phyloP scores from a whole-genome alignment of 2,113 vertebrate genomes.

The Rhynchopsitta pachyrhyncha region DNA sequence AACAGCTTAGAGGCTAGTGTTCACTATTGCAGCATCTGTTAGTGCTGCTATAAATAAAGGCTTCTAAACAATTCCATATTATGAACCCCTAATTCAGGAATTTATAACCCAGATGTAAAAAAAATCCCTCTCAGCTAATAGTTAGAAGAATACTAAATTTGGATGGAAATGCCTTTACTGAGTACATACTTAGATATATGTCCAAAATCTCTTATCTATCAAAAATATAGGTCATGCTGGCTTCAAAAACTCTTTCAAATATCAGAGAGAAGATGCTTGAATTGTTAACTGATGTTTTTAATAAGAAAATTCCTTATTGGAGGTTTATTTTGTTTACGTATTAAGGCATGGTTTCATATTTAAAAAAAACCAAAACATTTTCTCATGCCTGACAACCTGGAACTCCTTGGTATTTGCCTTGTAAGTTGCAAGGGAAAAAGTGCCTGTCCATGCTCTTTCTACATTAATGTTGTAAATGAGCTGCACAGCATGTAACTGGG shows the following conservation, averaged over 20 bases:
- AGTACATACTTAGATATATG: background rate
- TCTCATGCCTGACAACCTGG: background rate
- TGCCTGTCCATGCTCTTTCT: background rate
- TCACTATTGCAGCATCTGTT: conserved; percentile 27
- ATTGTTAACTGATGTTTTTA: background rate
- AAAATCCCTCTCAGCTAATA: background rate
- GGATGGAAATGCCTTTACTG: background rate
- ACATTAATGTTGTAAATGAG: background rate
- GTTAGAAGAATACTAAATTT: background rate
- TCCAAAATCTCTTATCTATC: background rate
- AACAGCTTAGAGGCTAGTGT: background rate
- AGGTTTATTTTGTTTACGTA: background rate
- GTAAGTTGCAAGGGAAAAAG: background rate
- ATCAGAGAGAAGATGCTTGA: background rate
- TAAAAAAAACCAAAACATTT: background rate
- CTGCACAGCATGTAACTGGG: background rate
- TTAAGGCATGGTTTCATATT: background rate
- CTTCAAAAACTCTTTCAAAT: background rate
- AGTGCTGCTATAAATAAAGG: conserved; percentile 37
- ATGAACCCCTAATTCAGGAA: background rate
- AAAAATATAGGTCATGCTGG: background rate
- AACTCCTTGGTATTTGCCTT: background rate
- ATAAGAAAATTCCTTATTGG: background rate
- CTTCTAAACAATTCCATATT: conserved; percentile 7
- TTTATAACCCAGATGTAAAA: background rate